Percentiles rank a stretch among this genome's conserved stretches.
Conservation (phyloP, 2,113 vertebrate genomes). For the Lasiurus borealis region DNA sequence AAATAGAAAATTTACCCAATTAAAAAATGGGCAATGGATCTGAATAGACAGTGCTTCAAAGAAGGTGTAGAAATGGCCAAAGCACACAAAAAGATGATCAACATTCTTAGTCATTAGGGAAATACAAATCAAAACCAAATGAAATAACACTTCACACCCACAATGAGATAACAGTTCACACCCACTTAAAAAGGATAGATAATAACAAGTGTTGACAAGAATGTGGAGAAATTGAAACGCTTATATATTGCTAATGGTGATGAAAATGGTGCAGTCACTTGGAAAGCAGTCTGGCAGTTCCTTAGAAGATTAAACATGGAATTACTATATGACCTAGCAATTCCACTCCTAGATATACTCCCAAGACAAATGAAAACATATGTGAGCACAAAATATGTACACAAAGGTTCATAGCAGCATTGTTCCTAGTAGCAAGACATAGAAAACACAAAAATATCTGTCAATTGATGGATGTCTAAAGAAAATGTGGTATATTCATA, state of each 20-base stretch:
- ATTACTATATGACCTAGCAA: background rate
- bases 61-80: background rate
- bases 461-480: background rate
- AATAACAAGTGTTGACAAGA: conserved; percentile 34
- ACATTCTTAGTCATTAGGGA: conserved; percentile 14
- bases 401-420: background rate
- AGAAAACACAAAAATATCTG: background rate
- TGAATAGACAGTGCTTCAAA: conserved; percentile 28
- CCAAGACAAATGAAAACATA: conserved; percentile 19
- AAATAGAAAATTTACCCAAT: conserved; percentile 25
- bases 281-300: background rate
- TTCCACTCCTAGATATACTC: background rate
- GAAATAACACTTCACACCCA: conserved; percentile 12
- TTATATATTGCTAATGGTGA: background rate
- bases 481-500: background rate
- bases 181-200: conserved; percentile 12
- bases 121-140: conserved; percentile 44
- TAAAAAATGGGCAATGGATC: background rate
- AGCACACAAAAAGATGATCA: background rate
- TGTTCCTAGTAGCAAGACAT: background rate
- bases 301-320: conserved; percentile 38
- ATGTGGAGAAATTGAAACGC: conserved; percentile 35
- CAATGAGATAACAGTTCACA: conserved; percentile 15
- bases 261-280: background rate
- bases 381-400: background rate